phyloP scores from a whole-genome alignment of 2,888 invertebrate species.

The Calliopum simillimum region DNA sequence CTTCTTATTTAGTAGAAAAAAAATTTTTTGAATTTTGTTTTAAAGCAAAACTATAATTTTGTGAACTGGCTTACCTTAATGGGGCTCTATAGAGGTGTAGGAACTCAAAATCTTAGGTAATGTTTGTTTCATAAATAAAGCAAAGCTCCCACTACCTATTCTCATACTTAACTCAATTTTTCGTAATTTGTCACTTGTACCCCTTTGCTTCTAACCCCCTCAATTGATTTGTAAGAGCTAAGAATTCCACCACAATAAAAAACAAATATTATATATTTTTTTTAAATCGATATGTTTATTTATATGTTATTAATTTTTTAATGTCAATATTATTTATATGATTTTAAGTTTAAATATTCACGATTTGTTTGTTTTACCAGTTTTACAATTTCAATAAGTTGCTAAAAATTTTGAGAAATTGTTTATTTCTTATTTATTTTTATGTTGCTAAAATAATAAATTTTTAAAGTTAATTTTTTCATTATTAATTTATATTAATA shows the following conservation, averaged over 20 bases:
- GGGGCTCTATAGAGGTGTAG: too few relatives aligned
- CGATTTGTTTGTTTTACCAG: constrained; percentile 38
- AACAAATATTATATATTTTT: constrained; percentile 27
- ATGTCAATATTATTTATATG: constrained; percentile 7
- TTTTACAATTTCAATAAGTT: constrained; percentile 7
- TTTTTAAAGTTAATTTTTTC: background rate
- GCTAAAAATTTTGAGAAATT: background rate
- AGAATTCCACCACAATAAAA: background rate
- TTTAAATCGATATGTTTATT: constrained; percentile 57
- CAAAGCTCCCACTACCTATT: too few relatives aligned
- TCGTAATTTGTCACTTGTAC: too few relatives aligned
- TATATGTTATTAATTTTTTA: constrained; percentile 48
- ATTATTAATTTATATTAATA: background rate
- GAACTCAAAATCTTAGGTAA: too few relatives aligned
- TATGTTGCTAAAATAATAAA: constrained; percentile 10
- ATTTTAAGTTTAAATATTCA: constrained; percentile 28
- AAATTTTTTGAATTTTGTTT: too few relatives aligned
- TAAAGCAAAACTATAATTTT: too few relatives aligned
- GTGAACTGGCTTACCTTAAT: too few relatives aligned
- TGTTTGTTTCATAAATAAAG: too few relatives aligned
- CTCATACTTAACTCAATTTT: too few relatives aligned
- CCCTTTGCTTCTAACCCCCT: too few relatives aligned
- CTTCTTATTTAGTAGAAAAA: too few relatives aligned
- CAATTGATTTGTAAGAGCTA: too few relatives aligned
- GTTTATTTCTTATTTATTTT: background rate